Evolutionary conservation across 2,113 vertebrate genomes (phyloP).

Genomic region (Corynorhinus townsendii): DNA sequence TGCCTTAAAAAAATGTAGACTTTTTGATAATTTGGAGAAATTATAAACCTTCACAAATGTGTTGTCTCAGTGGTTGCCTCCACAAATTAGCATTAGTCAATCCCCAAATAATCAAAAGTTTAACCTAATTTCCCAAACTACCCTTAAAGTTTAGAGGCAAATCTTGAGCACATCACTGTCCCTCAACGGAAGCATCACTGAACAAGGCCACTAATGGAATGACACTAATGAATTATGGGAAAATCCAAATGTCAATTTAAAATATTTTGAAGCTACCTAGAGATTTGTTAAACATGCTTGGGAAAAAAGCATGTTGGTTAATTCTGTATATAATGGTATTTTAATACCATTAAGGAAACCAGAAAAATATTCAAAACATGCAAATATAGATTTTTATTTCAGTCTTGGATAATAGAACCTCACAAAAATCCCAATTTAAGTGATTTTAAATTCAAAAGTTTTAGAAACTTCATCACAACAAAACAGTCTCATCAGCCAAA

Average conservation of each 20-base stretch:
- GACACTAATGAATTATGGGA: neutral
- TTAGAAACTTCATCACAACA: constrained; percentile 27
- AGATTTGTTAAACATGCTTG: neutral
- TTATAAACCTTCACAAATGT: neutral
- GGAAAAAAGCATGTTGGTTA: neutral
- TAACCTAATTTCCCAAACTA: neutral
- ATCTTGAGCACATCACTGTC: neutral
- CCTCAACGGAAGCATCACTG: neutral
- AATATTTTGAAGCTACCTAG: neutral
- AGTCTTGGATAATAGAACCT: neutral
- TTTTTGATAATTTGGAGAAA: neutral
- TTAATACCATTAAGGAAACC: neutral
- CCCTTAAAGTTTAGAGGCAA: neutral
- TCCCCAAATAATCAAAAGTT: neutral
- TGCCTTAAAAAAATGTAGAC: neutral
- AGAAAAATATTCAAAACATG: neutral
- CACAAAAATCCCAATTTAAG: constrained; percentile 10
- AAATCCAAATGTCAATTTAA: neutral
- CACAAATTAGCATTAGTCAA: neutral
- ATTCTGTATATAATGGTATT: neutral
- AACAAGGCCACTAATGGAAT: neutral
- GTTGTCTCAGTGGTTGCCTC: neutral
- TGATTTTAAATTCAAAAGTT: constrained; percentile 18
- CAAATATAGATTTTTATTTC: constrained; percentile 32
- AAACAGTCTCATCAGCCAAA: neutral